Percentiles rank a stretch among this genome's conserved stretches.
Conservation (phyloP, 1,140 invertebrate species). For the Acyrthosiphon pisum region DNA sequence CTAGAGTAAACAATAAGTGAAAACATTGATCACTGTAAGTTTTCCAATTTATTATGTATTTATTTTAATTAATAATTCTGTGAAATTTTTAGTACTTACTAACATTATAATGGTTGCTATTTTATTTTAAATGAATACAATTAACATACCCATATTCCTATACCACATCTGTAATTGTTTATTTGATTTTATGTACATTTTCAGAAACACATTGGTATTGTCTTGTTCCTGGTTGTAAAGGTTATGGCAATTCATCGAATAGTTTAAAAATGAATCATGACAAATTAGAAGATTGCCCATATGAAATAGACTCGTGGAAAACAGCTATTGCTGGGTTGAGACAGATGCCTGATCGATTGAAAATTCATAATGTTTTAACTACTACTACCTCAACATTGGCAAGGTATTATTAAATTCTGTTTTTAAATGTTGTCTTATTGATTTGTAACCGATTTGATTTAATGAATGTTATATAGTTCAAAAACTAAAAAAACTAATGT, state of each 20-base stretch:
- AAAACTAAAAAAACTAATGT: background rate
- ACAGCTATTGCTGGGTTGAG: constrained; percentile 10
- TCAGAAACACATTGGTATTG: background rate
- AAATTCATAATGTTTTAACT: background rate
- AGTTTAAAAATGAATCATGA: background rate
- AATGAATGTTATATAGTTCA: background rate
- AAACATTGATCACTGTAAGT: background rate
- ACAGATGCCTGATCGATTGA: constrained; percentile 28
- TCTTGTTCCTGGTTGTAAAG: constrained; percentile 1
- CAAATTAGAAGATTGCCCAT: background rate
- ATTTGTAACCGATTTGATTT: background rate
- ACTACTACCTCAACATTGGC: background rate
- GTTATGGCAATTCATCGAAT: constrained; percentile 14
- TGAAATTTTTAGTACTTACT: too few relatives aligned
- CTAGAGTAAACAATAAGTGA: background rate
- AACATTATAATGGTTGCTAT: background rate
- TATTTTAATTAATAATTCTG: background rate
- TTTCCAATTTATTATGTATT: background rate
- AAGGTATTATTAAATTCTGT: background rate
- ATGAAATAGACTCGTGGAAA: constrained; percentile 48
- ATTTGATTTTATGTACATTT: background rate
- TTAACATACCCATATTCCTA: too few relatives aligned
- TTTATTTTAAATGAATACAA: background rate
- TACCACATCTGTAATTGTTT: too few relatives aligned
- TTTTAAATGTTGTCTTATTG: background rate